Conservation (phyloP, 2,888 invertebrate species). For the Spatulosminthurus flaviceps region DNA sequence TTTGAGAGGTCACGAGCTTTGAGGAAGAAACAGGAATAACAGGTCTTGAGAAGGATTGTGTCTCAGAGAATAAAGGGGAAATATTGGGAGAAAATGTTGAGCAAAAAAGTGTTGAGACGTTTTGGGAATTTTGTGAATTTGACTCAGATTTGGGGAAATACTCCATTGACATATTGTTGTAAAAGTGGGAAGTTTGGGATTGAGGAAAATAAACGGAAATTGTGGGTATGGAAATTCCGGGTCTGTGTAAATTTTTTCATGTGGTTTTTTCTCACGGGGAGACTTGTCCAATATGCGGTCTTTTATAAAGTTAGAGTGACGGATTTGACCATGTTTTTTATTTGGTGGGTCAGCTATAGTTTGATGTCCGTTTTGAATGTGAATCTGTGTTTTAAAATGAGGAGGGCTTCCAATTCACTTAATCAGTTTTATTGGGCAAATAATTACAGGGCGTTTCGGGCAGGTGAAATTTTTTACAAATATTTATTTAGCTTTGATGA, state of each 20-base stretch:
- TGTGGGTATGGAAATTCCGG: background rate
- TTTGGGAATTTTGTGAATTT: too few relatives aligned
- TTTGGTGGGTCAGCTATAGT: constrained; percentile 2
- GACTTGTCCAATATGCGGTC: background rate
- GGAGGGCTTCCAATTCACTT: background rate
- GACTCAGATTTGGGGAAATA: too few relatives aligned
- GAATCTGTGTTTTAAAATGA: background rate
- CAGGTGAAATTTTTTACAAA: background rate
- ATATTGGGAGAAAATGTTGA: too few relatives aligned
- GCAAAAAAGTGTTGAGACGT: too few relatives aligned
- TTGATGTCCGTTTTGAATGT: background rate
- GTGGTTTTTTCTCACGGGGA: background rate
- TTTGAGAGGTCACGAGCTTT: too few relatives aligned
- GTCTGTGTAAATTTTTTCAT: background rate
- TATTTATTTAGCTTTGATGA: too few relatives aligned
- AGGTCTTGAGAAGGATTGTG: too few relatives aligned
- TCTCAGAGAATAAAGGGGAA: too few relatives aligned
- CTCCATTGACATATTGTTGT: too few relatives aligned
- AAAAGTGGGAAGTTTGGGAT: background rate
- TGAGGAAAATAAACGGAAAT: too few relatives aligned
- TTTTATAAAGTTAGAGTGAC: background rate
- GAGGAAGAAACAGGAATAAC: too few relatives aligned
- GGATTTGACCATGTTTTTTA: background rate
- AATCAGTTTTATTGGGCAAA: constrained; percentile 1
- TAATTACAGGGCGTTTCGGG: background rate